Conservation (phyloP, 2,113 vertebrate species). For the Tenrec ecaudatus region DNA sequence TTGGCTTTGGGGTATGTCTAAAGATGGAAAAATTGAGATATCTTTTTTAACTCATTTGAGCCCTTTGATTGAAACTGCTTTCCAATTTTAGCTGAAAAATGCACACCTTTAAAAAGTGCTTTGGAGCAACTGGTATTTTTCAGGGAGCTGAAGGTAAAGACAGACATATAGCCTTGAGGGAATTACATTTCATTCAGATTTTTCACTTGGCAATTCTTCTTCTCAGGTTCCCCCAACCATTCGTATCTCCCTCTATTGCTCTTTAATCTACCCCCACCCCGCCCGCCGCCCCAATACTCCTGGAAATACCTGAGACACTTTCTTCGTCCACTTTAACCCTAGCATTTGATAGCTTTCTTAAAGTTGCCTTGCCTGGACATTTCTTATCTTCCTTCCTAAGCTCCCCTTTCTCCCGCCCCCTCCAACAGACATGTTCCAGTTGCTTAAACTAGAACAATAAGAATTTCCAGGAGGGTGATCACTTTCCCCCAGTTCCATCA, state of each 20-base stretch:
- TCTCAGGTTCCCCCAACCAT: neutral
- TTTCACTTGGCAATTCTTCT: neutral
- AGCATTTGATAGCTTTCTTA: conserved; percentile 26
- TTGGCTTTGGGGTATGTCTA: conserved; percentile 44
- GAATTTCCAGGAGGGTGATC: neutral
- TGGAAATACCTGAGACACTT: neutral
- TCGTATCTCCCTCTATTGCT: neutral
- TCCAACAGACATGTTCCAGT: neutral
- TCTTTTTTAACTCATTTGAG: conserved; percentile 25
- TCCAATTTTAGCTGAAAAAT: conserved; percentile 61
- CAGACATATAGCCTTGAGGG: neutral
- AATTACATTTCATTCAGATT: conserved; percentile 23
- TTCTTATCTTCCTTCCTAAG: conserved; percentile 13
- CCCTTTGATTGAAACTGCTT: conserved; percentile 37
- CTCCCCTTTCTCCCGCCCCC: neutral
- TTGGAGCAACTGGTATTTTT: conserved; percentile 58
- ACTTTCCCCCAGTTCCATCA: no score
- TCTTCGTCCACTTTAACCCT: neutral
- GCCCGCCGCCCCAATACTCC: neutral
- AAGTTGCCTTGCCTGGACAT: neutral
- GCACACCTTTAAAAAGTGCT: conserved; percentile 37
- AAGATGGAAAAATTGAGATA: conserved; percentile 24
- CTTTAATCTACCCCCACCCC: neutral
- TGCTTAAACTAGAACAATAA: neutral
- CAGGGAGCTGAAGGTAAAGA: neutral